A percentile compares a stretch with the other conserved stretches of the same genome.
These are phyloP conservation scores for Chamaea fasciata DNA, from an alignment of 2,113 vertebrate species.

Conservation along the genomic window DNA sequence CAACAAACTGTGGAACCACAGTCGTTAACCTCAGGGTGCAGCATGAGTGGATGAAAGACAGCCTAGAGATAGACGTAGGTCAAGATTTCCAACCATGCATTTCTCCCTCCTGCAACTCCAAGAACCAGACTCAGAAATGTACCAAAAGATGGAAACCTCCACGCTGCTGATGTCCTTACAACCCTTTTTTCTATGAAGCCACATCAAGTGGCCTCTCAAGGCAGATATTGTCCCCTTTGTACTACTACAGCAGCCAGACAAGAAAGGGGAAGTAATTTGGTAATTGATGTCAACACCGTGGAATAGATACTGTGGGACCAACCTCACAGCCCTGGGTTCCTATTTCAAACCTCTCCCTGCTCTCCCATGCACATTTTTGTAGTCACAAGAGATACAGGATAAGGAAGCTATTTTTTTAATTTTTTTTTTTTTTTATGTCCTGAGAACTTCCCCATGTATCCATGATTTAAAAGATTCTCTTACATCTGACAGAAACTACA, in stretches of 20 bases:
- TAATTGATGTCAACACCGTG: not conserved
- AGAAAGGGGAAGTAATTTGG: not conserved
- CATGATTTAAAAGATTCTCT: not conserved
- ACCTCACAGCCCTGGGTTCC: not conserved
- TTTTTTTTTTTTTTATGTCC: not conserved
- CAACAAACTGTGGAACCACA: not conserved
- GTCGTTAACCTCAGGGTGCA: not conserved
- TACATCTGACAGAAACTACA: not conserved
- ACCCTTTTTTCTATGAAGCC: not conserved
- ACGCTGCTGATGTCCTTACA: not conserved
- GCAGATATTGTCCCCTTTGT: not conserved
- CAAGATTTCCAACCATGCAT: not conserved
- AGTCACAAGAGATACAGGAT: not conserved
- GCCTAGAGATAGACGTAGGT: fast-evolving
- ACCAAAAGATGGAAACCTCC: not conserved
- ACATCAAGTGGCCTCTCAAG: not conserved
- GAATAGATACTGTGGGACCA: not conserved
- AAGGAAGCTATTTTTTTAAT: not conserved
- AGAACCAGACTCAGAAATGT: not conserved
- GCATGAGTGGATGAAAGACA: not conserved
- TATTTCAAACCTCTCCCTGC: not conserved
- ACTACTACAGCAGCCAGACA: not conserved
- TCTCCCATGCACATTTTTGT: not conserved
- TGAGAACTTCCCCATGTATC: not conserved
- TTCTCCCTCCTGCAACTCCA: not conserved